Evolutionary conservation across 2,797 vertebrate species (phyloP), one percentile per base, ranked within the genome.

Genomic region (Rhinella marina): DNA sequence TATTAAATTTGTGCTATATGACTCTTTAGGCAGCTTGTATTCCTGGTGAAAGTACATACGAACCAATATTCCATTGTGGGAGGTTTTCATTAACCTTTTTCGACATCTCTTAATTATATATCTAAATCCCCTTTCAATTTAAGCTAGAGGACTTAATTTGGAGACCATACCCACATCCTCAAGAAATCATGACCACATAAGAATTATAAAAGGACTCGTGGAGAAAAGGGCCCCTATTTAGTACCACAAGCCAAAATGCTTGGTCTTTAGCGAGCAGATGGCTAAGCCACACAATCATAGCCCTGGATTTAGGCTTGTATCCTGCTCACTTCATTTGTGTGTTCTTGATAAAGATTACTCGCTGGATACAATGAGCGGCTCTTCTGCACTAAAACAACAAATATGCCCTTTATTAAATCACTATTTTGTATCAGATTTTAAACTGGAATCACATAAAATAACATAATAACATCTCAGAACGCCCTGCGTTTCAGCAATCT

Each of bases 101-200:
- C 64, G 52, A 61, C 19, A 87, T 68, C 61, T 56, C 76, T 84
- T 88, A 88, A 88, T 88, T 78, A 84, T 84, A 79, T 70, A 72
- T 32, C 61, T 16, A 27, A 59, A 70, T 79, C 75, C 32, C 16
- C 66, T 79, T 54, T 16, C 50, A 84, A 79, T 84, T 88, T 25
- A 88, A 84, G 54, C 75, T 84, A 14, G 81, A 84, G 50, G 73
- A 52, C 64, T 79, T 79, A 84, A 84, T 79, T 84, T 41, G 66
- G 92, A 82, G 79, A 86, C 87, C 75, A 86, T 82, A 90, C 90
- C 90, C 84, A 86, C 90, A 92, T 93, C 93, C 92, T 91, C 90
- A 89, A 90, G 91, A 91, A 88, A 90, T 89, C 90, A 91, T 86
- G 90, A 79, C 91, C 89, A 23, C 2, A 81, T 41, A n/a, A 68